Evolutionary conservation across 2,113 vertebrate species (phyloP), one percentile per base, ranked within the genome.

Genomic region (Xenopus borealis): DNA sequence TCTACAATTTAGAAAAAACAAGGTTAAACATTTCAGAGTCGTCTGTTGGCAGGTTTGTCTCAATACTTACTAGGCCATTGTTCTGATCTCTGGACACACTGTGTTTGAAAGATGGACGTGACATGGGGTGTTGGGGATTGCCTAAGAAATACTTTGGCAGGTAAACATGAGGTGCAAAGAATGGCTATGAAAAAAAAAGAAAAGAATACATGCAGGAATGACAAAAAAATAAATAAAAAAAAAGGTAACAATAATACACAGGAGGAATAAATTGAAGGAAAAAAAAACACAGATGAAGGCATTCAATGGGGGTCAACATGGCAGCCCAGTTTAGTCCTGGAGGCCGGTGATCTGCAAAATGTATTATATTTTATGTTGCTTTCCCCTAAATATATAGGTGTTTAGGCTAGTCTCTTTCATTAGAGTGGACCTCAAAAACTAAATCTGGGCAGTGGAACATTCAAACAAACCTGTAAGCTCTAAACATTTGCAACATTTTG

Each of bases 161-260:
- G 85, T 98, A 96, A 92, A 96, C 90, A 91, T 96, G 94, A 88
- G 96, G 96, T 92, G 95, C 95, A 91, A 99, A 99, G 94, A 98
- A 98, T 89, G 97, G 97, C 97, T 99, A 97, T 86, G 90, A 82
- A 85, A 88, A 69, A 46, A 76, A 69, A 69, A 75, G 33, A 75
- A 86, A 92, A 27, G 23, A 27, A 27, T 27, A 91, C 87, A 81
- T 69, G 84, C 84, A 90, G 58, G 20, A 76, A 87, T 89, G 90
- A 89, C 85, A 27, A 27, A 82, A 81, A 84, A n/a, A n/a, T n/a
- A n/a, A n/a, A n/a, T n/a, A n/a, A n/a, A 85, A 80, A 84, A 79
- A 83, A 80, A 86, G 83, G 84, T 78, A 89, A 91, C 88, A 92
- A 88, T 88, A 91, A 84, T 88, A 40, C 33, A 6, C 33, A 40